Conservation (phyloP, 2,113 vertebrate species). For the Melanostigma gelatinosum region DNA sequence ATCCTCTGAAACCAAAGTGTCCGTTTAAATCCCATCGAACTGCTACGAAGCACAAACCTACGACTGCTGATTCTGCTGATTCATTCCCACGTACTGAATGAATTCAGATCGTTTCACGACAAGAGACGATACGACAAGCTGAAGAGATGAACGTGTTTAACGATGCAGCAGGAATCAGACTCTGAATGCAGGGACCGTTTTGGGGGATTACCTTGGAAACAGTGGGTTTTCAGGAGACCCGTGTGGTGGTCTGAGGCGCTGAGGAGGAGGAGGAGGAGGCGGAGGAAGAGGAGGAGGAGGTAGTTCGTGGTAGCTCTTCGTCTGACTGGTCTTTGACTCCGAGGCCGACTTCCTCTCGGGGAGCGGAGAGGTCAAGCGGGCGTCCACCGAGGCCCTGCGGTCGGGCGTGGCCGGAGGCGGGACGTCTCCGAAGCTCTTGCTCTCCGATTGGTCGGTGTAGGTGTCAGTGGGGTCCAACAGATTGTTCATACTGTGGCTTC, state of each 20-base stretch:
- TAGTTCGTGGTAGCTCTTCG: constrained; percentile 68
- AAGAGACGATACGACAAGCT: too few species aligned
- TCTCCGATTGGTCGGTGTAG: constrained; percentile 69
- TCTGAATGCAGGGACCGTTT: too few species aligned
- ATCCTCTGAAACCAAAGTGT: too few species aligned
- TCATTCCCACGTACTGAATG: too few species aligned
- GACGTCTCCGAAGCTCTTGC: constrained; percentile 65
- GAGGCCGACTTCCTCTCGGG: constrained; percentile 67
- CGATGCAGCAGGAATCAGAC: too few species aligned
- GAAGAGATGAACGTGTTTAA: too few species aligned
- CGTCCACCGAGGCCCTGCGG: constrained; percentile 74
- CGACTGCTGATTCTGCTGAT: too few species aligned
- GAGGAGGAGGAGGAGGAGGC: constrained; percentile 31
- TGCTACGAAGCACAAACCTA: too few species aligned
- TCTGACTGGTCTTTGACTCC: constrained; percentile 56
- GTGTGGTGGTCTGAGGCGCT: constrained; percentile 60
- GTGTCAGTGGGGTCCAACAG: constrained; percentile 83
- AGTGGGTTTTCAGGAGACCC: constrained; percentile 77
- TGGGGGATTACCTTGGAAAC: constrained; percentile 78
- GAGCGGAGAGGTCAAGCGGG: constrained; percentile 63
- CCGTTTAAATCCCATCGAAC: too few species aligned
- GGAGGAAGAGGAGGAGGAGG: constrained; percentile 47
- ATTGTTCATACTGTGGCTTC: constrained; percentile 89
- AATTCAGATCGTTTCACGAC: too few species aligned
- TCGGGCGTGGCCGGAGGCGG: constrained; percentile 71